These are phyloP conservation scores for Drusus annulatus DNA, from an alignment of 1,140 invertebrate species.

Conservation along the genomic window DNA sequence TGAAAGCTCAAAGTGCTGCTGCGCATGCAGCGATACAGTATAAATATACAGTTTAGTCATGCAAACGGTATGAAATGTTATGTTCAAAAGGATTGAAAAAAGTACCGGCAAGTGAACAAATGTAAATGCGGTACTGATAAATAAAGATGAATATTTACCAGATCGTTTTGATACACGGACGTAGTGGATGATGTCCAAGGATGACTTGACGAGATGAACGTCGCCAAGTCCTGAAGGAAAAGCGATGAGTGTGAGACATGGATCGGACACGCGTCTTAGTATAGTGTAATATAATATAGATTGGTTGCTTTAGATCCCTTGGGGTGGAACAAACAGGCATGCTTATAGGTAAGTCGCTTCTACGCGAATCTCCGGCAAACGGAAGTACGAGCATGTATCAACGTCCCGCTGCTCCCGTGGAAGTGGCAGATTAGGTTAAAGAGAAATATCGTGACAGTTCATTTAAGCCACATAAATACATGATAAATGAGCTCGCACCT, in stretches of 20 bases:
- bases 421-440: slow-evolving; percentile 13
- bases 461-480: slow-evolving; percentile 33
- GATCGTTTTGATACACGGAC: slow-evolving; percentile 56
- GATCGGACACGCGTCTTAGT: slow-evolving; percentile 43
- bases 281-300: too few species aligned
- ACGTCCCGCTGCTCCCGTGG: background rate
- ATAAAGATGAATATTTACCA: slow-evolving; percentile 55
- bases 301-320: background rate
- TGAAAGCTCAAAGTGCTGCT: slow-evolving; percentile 20
- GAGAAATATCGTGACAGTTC: slow-evolving; percentile 35
- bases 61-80: slow-evolving; percentile 48
- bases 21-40: slow-evolving; percentile 19
- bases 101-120: slow-evolving; percentile 26
- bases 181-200: slow-evolving; percentile 53
- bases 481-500: slow-evolving; percentile 30
- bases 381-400: background rate
- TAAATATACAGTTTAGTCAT: slow-evolving; percentile 40
- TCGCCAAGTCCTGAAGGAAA: slow-evolving; percentile 58
- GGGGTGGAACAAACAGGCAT: slow-evolving; percentile 1
- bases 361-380: too few species aligned
- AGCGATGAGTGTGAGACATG: slow-evolving; percentile 53
- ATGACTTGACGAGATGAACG: slow-evolving; percentile 57
- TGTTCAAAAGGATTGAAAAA: slow-evolving; percentile 37
- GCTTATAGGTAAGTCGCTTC: background rate
- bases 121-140: slow-evolving; percentile 41